These are phyloP conservation scores for Drosophila kanekoi DNA, from an alignment of 2,888 invertebrate genomes.

Conservation along the genomic window DNA sequence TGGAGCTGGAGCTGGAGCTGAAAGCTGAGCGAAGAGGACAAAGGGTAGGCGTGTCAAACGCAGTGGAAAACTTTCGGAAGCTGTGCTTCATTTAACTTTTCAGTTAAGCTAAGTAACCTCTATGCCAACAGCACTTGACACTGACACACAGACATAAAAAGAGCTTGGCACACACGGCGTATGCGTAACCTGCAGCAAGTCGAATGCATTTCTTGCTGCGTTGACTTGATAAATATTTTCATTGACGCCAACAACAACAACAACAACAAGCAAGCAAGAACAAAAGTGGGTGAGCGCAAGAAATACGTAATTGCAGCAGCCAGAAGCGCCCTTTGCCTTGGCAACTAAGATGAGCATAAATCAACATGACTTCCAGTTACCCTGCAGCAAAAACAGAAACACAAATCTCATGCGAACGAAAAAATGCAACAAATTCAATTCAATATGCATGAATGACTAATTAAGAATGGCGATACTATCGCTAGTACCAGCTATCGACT, in stretches of 20 bases:
- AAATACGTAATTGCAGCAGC: conserved; percentile 21
- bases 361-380: not conserved
- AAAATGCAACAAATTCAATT: no score
- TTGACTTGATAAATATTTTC: conserved; percentile 70
- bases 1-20: not conserved
- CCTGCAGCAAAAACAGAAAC: not conserved
- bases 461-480: no score
- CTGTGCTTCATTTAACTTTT: conserved; percentile 65
- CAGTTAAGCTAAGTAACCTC: conserved; percentile 40
- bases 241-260: conserved; percentile 50
- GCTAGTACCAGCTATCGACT: no score
- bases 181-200: conserved; percentile 56
- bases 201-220: conserved; percentile 44
- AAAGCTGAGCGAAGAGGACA: not conserved
- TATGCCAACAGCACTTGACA: conserved; percentile 57
- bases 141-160: conserved; percentile 1
- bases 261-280: conserved; percentile 8
- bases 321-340: conserved; percentile 48
- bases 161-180: conserved; percentile 34
- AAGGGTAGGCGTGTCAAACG: conserved; percentile 49
- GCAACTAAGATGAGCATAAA: conserved; percentile 23
- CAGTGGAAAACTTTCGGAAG: conserved; percentile 60
- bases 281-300: not conserved
- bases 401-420: no score
- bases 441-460: no score